A percentile compares a stretch with the other conserved stretches of the same genome.
Conservation (phyloP, 2,888 invertebrate species). For the Dynastes tityus region DNA sequence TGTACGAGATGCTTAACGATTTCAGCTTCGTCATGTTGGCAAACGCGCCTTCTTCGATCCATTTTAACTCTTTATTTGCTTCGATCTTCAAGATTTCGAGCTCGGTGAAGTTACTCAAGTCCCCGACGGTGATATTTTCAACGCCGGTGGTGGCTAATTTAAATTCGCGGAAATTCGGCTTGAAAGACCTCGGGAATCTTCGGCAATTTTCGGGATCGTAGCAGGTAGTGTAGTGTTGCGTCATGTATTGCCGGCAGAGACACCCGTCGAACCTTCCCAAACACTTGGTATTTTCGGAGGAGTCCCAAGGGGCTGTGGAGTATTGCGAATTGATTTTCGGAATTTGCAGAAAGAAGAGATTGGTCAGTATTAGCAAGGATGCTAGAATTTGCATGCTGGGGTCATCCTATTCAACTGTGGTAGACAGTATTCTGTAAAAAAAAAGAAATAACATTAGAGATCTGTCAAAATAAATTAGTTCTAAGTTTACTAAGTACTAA, state of each 20-base stretch:
- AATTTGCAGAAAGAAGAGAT: background rate
- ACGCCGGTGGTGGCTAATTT: constrained; percentile 73
- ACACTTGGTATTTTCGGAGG: background rate
- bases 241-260: constrained; percentile 70
- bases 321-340: background rate
- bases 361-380: background rate
- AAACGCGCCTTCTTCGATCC: constrained; percentile 72
- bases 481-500: too few relatives aligned
- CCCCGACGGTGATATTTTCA: constrained; percentile 68
- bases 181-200: constrained; percentile 72
- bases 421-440: background rate
- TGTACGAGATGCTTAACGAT: constrained; percentile 75
- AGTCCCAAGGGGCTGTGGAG: background rate
- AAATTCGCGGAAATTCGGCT: constrained; percentile 67
- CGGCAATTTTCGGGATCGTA: constrained; percentile 73
- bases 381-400: constrained; percentile 20
- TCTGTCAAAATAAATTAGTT: too few relatives aligned
- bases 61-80: constrained; percentile 72
- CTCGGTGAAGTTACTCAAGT: constrained; percentile 67
- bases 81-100: constrained; percentile 72
- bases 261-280: constrained; percentile 67
- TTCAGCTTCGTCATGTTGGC: constrained; percentile 70
- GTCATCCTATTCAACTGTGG: background rate
- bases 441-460: background rate
- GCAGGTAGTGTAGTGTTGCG: constrained; percentile 69